Evolutionary conservation across 2,888 invertebrate species (phyloP), one percentile per base, ranked within the genome.

Genomic region (Leptogaster cylindrica): DNA sequence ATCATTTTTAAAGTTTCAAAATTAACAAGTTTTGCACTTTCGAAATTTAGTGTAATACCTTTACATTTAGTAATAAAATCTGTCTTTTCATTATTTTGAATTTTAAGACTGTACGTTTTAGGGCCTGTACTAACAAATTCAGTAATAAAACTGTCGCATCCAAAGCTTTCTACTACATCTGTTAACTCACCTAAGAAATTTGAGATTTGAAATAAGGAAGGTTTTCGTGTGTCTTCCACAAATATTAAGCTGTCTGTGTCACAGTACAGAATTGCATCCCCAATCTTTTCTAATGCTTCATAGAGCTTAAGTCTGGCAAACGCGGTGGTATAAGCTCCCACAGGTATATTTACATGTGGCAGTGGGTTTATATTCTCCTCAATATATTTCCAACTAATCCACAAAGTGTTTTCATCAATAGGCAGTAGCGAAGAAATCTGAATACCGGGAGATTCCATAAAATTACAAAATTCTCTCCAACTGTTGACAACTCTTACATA

Each of bases 81-180:
- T 10, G 7, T 12, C 7, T 14, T 41, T 18, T 58, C 25, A 12
- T 58, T 25, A 7, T 12, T 39, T 25, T 58, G 20, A 14, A 58
- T 58, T 23, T 65, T 23, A 3, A 50, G 46, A 48, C 48, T 18
- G 12, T 64, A 46, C 5, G 64, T 46, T 28, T 64, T 64, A n/a
- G 64, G 64, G 1, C 48, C 46, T 23, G 25, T 63, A 8, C n/a
- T 63, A 3, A 25, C 23, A 23, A 63, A 63, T 44, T 63, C 28
- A 4, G 63, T 44, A 20, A 63, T 63, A 63, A 25, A 63, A 4
- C 44, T 44, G 3, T 63, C 16, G 2, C 4, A 6, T 14, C 63
- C 44, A 25, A 63, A 63, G 44, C 10, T 12, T 28, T 48, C 46
- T 46, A 64, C n/a, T 46, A 48, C 46, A 64, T 64, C 48, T 16